Conservation (phyloP, 2,113 vertebrate genomes). For the Atherinomorus stipes region DNA sequence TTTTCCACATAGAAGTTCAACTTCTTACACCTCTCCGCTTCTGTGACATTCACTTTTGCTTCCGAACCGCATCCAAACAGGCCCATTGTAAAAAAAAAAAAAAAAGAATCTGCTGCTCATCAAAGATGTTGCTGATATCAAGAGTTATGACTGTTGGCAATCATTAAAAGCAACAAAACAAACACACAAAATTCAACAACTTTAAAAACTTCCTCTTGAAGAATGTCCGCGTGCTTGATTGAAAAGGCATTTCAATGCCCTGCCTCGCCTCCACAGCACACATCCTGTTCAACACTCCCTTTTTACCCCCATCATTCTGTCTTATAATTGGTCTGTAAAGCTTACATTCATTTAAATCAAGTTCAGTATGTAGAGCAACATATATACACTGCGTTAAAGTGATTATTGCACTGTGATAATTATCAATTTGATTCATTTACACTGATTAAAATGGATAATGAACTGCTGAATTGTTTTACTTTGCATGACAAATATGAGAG, state of each 20-base stretch:
- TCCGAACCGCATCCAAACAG: conserved; percentile 28
- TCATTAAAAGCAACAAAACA: conserved; percentile 25
- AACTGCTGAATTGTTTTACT: conserved; percentile 29
- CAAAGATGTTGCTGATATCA: conserved; percentile 2
- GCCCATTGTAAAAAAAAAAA: conserved; percentile 18
- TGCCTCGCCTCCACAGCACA: conserved; percentile 16
- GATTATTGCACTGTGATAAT: conserved; percentile 71
- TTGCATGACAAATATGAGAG: conserved; percentile 26
- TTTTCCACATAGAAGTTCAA: not conserved
- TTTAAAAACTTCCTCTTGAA: conserved; percentile 18
- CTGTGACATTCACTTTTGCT: conserved; percentile 8
- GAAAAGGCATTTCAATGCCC: conserved; percentile 13
- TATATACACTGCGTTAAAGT: conserved; percentile 54
- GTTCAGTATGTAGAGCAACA: conserved; percentile 59
- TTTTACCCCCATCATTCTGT: conserved; percentile 25
- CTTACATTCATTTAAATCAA: conserved; percentile 70
- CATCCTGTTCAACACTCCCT: conserved; percentile 5
- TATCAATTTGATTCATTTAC: conserved; percentile 39
- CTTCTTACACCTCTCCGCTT: conserved; percentile 13
- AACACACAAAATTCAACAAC: not conserved
- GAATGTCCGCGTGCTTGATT: conserved; percentile 47
- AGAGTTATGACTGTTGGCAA: conserved; percentile 3
- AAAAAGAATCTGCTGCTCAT: conserved; percentile 4
- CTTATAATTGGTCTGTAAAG: conserved; percentile 42
- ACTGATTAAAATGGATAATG: conserved; percentile 34